A percentile compares a stretch with the other conserved stretches of the same genome.
Conservation (phyloP, 2,888 invertebrate species). For the Lepetodrilus schrolli region DNA sequence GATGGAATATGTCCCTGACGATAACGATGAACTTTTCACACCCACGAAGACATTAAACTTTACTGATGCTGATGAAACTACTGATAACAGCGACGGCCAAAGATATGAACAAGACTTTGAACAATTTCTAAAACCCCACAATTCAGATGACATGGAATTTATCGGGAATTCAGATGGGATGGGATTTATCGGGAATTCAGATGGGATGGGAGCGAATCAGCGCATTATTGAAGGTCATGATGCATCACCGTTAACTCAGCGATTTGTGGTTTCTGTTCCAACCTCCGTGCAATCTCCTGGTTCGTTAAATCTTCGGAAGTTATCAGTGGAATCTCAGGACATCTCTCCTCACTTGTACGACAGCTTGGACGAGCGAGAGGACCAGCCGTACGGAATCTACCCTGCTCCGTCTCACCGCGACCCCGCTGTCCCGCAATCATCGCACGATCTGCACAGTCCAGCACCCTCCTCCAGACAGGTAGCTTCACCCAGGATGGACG, state of each 20-base stretch:
- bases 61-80: constrained; percentile 39
- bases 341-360: constrained; percentile 41
- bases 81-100: constrained; percentile 20
- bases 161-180: not conserved
- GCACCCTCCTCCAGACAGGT: not conserved
- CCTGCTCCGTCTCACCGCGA: not conserved
- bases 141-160: constrained; percentile 14
- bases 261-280: constrained; percentile 20
- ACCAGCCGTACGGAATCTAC: not conserved
- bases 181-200: not conserved
- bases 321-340: constrained; percentile 30
- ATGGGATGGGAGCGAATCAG: constrained; percentile 32
- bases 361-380: constrained; percentile 45
- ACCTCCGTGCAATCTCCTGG: constrained; percentile 32
- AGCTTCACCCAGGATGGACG: not conserved
- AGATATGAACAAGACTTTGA: not conserved
- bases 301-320: constrained; percentile 11
- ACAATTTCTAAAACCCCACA: not conserved
- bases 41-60: constrained; percentile 42
- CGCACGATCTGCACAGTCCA: not conserved
- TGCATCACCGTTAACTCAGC: constrained; percentile 39
- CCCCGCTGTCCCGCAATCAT: not conserved
- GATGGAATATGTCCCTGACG: constrained; percentile 25
- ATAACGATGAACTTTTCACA: constrained; percentile 39
- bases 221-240: constrained; percentile 51